Base-by-base conservation (phyloP, 2,797 vertebrate species). In the Danio tinwini region DNA sequence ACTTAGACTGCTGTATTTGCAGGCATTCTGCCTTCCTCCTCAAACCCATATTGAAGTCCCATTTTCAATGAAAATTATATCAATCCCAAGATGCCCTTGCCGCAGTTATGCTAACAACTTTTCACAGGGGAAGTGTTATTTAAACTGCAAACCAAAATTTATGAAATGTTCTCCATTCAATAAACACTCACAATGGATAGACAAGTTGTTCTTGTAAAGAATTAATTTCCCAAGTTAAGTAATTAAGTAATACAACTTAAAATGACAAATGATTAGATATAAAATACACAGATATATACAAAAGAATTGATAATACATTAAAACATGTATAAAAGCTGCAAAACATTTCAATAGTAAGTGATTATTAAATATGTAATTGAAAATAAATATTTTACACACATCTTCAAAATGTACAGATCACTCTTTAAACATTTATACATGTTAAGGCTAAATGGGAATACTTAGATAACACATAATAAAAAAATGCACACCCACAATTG, bases 1-100 rank as follows among this genome's bases (percentile, higher is more conserved):
- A 62, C 70, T 78, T 80, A 49, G 63, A 74, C 71, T 69, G n/a
- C 68, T 83, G 82, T 81, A 58, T 85, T 69, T 70, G 73, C 49
- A 74, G 29, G 29, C 21, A 12, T 76, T 78, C 19, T 74, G n/a
- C 16, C 82, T 70, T 82, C 77, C 74, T 74, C 21, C 63, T 65
- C 39, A 29, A 78, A 42, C 8, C 16, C 7, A 65, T 50, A 74
- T 64, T 72, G 50, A 73, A 58, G 14, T 64, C 47, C 44, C 76
- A 71, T 82, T 81, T 77, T 50, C 49, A 69, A 69, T 78, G n/a
- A 67, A 70, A 86, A 76, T 70, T 68, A 17, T 21, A 17, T 5
- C 11, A 59, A 59, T 71, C 45, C 42, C 68, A 17, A 21, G 42
- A 5, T 39, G 62, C 40, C 44, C 47, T 65, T 21, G 39, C 9